Percentiles rank a stretch among this genome's conserved stretches.
These are phyloP conservation scores for Drosophila meridiana DNA, from an alignment of 2,888 invertebrate genomes.

Conservation along the genomic window DNA sequence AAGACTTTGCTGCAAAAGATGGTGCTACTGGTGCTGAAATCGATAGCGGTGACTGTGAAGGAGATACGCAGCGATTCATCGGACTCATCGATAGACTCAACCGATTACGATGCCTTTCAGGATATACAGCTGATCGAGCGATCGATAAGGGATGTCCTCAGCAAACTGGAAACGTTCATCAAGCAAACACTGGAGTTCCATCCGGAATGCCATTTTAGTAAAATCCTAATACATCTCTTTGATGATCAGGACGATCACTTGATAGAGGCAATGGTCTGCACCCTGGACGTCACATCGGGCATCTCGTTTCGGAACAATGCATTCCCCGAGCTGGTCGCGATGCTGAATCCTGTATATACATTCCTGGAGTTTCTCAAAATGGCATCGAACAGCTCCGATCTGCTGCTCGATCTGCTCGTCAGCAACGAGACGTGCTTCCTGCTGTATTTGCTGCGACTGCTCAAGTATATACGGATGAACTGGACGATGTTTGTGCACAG, in stretches of 20 bases:
- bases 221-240: constrained; percentile 94
- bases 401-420: constrained; percentile 93
- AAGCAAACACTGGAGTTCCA: constrained; percentile 93
- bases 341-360: constrained; percentile 94
- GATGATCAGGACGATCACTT: constrained; percentile 96
- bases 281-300: constrained; percentile 94
- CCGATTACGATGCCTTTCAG: constrained; percentile 93
- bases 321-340: constrained; percentile 91
- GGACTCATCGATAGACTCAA: constrained; percentile 93
- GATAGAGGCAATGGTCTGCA: constrained; percentile 96
- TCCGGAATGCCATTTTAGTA: constrained; percentile 94
- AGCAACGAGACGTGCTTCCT: constrained; percentile 96
- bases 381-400: constrained; percentile 92
- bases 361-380: constrained; percentile 94
- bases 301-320: constrained; percentile 93
- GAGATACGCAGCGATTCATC: constrained; percentile 95
- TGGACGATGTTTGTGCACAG: constrained; percentile 93
- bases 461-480: constrained; percentile 93
- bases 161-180: constrained; percentile 92
- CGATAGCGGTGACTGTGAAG: constrained; percentile 95
- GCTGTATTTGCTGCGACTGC: constrained; percentile 92
- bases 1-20: constrained; percentile 93
- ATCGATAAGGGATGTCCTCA: constrained; percentile 92
- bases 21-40: constrained; percentile 94
- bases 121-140: constrained; percentile 95